These are phyloP conservation scores for Tachypleus tridentatus DNA, from an alignment of 1,140 invertebrate genomes.

Conservation along the genomic window DNA sequence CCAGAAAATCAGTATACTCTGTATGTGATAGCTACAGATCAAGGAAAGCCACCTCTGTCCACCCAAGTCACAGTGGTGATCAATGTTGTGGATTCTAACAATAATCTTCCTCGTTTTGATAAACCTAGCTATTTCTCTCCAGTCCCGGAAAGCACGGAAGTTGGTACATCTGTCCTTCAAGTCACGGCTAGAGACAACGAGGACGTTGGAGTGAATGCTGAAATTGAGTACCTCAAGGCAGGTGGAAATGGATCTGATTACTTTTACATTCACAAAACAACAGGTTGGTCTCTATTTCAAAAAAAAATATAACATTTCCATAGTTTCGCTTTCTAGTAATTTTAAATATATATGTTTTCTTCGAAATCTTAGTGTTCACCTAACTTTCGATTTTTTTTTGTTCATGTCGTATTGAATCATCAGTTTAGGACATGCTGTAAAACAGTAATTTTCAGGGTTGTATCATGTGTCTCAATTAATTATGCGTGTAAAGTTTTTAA, in stretches of 20 bases:
- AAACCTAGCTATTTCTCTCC: constrained; percentile 59
- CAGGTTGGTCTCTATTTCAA: constrained; percentile 37
- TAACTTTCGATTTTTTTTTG: too few species aligned
- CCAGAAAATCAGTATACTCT: constrained; percentile 78
- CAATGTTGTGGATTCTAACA: constrained; percentile 80
- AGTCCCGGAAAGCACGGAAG: constrained; percentile 57
- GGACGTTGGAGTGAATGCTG: constrained; percentile 73
- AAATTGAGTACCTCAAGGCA: constrained; percentile 64
- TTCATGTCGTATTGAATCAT: too few species aligned
- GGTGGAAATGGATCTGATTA: constrained; percentile 63
- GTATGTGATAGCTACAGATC: constrained; percentile 74
- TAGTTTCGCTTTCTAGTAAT: too few species aligned
- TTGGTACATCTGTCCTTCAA: constrained; percentile 51
- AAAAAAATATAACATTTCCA: too few species aligned
- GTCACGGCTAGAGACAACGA: constrained; percentile 60
- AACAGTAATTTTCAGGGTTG: too few species aligned
- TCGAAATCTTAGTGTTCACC: too few species aligned
- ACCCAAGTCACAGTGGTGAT: constrained; percentile 68
- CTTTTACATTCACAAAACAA: constrained; percentile 59
- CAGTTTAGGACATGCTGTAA: too few species aligned
- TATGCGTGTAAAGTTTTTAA: too few species aligned
- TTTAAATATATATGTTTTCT: too few species aligned
- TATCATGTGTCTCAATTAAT: too few species aligned
- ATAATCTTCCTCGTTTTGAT: constrained; percentile 69
- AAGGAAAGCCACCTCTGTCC: constrained; percentile 82